phyloP scores from a whole-genome alignment of 2,113 vertebrate species.

The Toxostoma redivivum region DNA sequence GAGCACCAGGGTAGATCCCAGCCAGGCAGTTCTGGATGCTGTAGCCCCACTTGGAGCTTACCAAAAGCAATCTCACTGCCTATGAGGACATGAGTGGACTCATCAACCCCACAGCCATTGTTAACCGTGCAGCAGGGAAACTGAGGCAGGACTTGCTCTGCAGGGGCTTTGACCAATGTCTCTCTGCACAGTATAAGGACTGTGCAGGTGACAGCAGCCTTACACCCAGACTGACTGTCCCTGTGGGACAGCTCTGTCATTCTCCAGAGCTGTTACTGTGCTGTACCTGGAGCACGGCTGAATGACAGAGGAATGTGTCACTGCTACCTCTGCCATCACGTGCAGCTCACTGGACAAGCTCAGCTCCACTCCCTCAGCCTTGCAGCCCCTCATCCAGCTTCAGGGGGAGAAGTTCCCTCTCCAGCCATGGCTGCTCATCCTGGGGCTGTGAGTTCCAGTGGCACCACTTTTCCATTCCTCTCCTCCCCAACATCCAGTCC shows the following conservation, averaged over 20 bases:
- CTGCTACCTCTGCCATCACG: fast-evolving
- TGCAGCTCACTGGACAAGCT: neutral
- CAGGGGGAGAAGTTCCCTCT: neutral
- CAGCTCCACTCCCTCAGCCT: fast-evolving
- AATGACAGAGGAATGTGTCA: fast-evolving
- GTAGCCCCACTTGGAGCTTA: fast-evolving
- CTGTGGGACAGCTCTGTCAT: neutral
- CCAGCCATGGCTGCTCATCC: neutral
- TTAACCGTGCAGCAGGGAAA: neutral
- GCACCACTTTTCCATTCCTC: neutral
- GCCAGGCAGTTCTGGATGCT: neutral
- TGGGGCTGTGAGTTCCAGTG: fast-evolving
- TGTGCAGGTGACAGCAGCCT: neutral
- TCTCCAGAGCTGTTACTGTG: neutral
- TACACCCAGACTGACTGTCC: neutral
- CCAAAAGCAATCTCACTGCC: fast-evolving
- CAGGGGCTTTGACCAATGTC: neutral
- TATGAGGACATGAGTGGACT: fast-evolving
- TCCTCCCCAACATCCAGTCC: neutral
- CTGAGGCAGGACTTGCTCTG: neutral
- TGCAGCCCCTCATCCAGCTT: neutral
- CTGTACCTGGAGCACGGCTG: fast-evolving
- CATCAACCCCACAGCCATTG: neutral
- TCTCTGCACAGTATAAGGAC: neutral
- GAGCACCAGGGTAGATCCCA: neutral